Conservation (phyloP, 2,797 vertebrate species). For the Malurus splendens region DNA sequence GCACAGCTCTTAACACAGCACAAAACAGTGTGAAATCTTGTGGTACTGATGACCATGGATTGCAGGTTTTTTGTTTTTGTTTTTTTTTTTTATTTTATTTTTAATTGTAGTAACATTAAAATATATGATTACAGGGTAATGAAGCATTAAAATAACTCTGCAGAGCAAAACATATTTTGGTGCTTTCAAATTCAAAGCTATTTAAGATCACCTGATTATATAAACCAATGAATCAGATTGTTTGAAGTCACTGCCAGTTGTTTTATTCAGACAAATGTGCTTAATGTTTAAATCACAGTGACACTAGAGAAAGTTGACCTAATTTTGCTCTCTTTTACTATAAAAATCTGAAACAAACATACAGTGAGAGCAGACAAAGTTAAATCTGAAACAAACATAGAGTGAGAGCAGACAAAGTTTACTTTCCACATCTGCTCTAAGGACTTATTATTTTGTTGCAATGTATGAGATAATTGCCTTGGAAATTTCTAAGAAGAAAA, state of each 20-base stretch:
- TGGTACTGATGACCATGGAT: neutral
- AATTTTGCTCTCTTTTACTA: conserved; percentile 18
- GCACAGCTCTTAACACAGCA: neutral
- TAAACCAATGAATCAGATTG: neutral
- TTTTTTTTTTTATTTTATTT: neutral
- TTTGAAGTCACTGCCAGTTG: neutral
- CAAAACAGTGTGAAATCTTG: neutral
- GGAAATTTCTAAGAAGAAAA: conserved; percentile 19
- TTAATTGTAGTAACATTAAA: neutral
- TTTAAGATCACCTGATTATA: neutral
- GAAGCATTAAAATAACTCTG: neutral
- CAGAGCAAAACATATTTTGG: neutral
- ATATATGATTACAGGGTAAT: neutral
- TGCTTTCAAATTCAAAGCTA: neutral
- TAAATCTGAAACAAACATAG: neutral
- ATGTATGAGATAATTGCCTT: conserved; percentile 5
- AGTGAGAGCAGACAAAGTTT: conserved; percentile 2
- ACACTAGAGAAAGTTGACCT: neutral
- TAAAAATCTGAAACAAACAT: conserved; percentile 32
- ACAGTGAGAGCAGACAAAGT: neutral
- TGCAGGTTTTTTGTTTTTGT: neutral
- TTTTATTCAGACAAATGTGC: conserved; percentile 9
- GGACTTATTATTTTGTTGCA: conserved; percentile 17
- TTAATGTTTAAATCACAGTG: conserved; percentile 24
- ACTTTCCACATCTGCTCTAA: conserved; percentile 7